Evolutionary conservation across 2,888 invertebrate species (phyloP), one percentile per base, ranked within the genome.

Genomic region (Elegia similella): DNA sequence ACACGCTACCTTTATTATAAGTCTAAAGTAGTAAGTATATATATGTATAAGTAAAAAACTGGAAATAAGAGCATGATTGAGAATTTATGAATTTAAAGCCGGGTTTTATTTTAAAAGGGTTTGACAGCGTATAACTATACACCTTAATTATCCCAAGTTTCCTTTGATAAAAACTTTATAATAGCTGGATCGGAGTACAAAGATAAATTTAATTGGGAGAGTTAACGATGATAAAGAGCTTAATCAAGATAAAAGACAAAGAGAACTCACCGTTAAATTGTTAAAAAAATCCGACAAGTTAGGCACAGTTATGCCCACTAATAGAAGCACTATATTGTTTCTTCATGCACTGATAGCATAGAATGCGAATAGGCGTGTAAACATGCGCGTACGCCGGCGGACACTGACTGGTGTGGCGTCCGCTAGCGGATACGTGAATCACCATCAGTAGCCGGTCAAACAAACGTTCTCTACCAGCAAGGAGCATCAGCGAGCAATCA

Each of bases 401-500:
- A 69, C 70, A 84, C 82, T 83, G 76, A 73, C 67, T 68, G 66
- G 68, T 65, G 67, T 69, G 73, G 38, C 38, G 23, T 72, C 73
- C 72, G 72, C 70, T 74, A 75, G 76, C 84, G 86, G 82, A 84
- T 81, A 80, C 77, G 75, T 87, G 86, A 87, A 78, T 85, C 86
- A 86, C 80, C 72, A n/a, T n/a, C n/a, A 68, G 71, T 79, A 76
- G 78, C 72, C 75, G 73, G 77, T 76, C 75, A 72, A 76, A 34
- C 70, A 38, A 38, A 38, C 76, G 77, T 72, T 81, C 73, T 82
- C 65, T 69, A 77, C 69, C 62, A 68, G 58, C 59, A 48, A 57
- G 48, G 7, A 42, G 52, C 34, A 54, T 64, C 63, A 59, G 57
- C 69, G 64, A 72, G 38, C 38, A 8, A n/a, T 38, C 38, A 38